Evolutionary conservation across 2,797 vertebrate species (phyloP).

Genomic region (Sebastes hopkinsi): DNA sequence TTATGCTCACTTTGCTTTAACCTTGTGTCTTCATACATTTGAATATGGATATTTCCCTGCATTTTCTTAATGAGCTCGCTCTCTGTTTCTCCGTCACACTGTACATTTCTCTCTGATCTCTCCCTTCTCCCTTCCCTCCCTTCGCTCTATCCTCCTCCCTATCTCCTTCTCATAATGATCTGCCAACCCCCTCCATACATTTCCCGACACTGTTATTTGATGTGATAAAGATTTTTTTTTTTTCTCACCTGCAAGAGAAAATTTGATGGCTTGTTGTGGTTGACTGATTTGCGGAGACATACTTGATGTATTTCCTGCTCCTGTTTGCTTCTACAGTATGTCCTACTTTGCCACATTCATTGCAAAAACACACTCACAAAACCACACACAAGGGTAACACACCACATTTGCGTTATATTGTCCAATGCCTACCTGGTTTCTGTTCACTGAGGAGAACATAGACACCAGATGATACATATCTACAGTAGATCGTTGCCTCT

Average conservation of each 20-base stretch:
- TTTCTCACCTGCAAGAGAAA: slow-evolving; percentile 17
- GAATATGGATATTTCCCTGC: slow-evolving; percentile 58
- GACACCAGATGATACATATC: background rate
- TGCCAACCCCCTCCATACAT: background rate
- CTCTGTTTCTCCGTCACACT: slow-evolving; percentile 15
- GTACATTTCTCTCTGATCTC: slow-evolving; percentile 51
- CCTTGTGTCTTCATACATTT: slow-evolving; percentile 54
- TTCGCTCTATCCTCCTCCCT: background rate
- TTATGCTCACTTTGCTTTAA: slow-evolving; percentile 57
- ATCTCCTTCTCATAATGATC: slow-evolving; percentile 47
- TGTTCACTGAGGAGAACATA: background rate
- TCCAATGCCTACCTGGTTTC: background rate
- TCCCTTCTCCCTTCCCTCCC: background rate
- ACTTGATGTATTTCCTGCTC: slow-evolving; percentile 28
- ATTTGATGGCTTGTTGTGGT: slow-evolving; percentile 37
- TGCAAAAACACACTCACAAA: background rate
- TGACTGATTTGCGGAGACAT: slow-evolving; percentile 20
- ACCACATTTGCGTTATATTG: background rate
- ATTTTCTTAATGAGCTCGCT: slow-evolving; percentile 56
- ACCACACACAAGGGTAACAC: background rate
- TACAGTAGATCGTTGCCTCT: background rate
- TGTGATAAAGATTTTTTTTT: slow-evolving; percentile 23
- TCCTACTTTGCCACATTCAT: background rate
- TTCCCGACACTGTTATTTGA: slow-evolving; percentile 36
- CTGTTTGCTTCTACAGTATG: background rate